Evolutionary conservation across 35 echinoderm and acorn worm genomes (phyloP).

Genomic region (Lytechinus pictus): DNA sequence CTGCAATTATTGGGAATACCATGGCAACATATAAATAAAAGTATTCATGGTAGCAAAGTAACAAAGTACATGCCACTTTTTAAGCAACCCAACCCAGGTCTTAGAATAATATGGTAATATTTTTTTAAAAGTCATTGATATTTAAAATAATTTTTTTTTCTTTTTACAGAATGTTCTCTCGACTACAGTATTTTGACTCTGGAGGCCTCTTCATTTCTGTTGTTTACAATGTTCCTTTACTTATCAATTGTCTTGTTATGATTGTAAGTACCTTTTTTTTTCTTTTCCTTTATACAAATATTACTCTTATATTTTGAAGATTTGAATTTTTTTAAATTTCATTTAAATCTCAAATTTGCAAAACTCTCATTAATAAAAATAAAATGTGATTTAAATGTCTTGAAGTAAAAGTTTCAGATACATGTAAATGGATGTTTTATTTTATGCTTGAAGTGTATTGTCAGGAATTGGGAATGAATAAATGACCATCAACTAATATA

Average conservation of each 20-base stretch:
- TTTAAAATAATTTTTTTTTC: background rate
- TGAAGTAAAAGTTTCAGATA: no score
- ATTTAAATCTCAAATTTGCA: no score
- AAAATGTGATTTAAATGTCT: no score
- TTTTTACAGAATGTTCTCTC: constrained; percentile 72
- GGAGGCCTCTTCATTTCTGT: constrained; percentile 86
- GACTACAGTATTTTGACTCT: constrained; percentile 97
- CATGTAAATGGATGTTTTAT: no score
- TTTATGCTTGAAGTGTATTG: no score
- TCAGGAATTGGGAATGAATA: no score
- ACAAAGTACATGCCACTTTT: background rate
- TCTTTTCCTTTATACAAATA: background rate
- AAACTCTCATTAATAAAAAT: no score
- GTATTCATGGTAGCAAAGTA: background rate
- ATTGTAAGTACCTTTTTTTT: constrained; percentile 76
- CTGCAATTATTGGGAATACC: no score
- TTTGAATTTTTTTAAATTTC: no score
- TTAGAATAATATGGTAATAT: background rate
- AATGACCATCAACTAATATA: no score
- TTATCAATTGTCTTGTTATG: constrained; percentile 88
- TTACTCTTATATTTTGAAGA: no score
- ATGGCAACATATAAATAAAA: no score
- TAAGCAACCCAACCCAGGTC: background rate
- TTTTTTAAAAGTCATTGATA: background rate
- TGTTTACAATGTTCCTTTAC: constrained; percentile 76